Evolutionary conservation across 2,888 invertebrate species (phyloP), one percentile per base, ranked within the genome.

Genomic region (Stictocephala bisonia): DNA sequence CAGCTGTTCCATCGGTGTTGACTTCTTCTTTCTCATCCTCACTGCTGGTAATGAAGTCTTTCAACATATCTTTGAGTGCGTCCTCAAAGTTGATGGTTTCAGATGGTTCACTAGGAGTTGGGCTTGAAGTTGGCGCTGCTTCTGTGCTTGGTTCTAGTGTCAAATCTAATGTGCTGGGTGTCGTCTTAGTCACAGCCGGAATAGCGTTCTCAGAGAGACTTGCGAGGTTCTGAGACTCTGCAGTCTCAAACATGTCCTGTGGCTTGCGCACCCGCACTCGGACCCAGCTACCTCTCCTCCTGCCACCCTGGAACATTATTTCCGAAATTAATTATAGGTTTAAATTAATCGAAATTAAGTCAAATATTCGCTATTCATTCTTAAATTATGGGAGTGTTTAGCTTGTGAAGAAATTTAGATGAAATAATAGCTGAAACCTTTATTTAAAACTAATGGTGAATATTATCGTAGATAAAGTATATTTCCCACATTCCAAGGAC

Each of bases 201-300:
- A 80, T 73, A 1, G 79, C 75, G 53, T 80, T 80, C 4, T 76
- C 78, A 29, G 79, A 75, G 0, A 80, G 51, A 6, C 76, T 77
- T n/a, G 78, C 90, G 29, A 92, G 87, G 80, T 90, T 90, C 83
- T 94, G 94, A 0, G 93, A 93, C 82, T 94, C 94, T 0, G 94
- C 93, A 0, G 89, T 88, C 80, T 93, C 93, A 66, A 94, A 90
- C 24, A 89, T 88, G 82, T 93, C 94, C 18, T 79, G 81, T 9
- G 83, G 84, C 3, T 88, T 87, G 27, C 80, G 78, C 26, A 90
- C 89, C 77, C 90, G 89, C 0, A 92, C 89, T 77, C 91, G 88
- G 80, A 91, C 91, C 90, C 93, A 93, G 80, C 90, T 89, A 67
- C 93, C 92, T 76, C 91, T 88, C 74, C 91, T 88, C 73, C 87